Evolutionary conservation across 2,888 invertebrate species (phyloP), one percentile per base, ranked within the genome.

Genomic region (Lycia hirtaria): DNA sequence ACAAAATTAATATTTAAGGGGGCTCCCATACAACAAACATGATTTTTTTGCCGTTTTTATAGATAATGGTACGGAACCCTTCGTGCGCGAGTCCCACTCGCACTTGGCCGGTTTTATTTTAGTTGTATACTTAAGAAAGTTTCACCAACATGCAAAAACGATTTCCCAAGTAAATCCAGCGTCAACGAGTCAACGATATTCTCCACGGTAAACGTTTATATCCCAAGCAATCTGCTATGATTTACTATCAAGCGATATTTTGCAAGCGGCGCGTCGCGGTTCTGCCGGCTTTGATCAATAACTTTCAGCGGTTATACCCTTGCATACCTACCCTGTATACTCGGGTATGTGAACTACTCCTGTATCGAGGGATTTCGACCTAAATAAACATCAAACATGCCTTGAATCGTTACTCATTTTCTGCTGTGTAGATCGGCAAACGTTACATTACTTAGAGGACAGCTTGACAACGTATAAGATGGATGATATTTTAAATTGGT

Each of bases 331-430:
- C 6, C 22, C 20, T 14, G 7, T 12, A 12, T 20, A 26, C 1
- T 14, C 22, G 20, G 20, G 30, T 32, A 33, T 22, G 37, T 30
- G 1, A n/a, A 14, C 28, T 37, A 37, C 14, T 20, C 33, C 41
- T 49, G 40, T 51, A 58, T 58, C 44, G 28, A 28, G 20, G 32
- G 41, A 50, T 47, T 53, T 50, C 45, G 50, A 41, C 56, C 60
- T 56, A 56, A 61, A 32, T 52, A 61, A 61, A 61, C 60, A 45
- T 47, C 47, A 52, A 57, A 52, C 52, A 48, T 47, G 45, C 40
- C 26, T 40, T 47, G 56, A 47, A 56, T 24, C 52, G 47, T 52
- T 47, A 48, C 52, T 48, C 52, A 57, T 52, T 57, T 52, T 57
- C 52, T 35, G 41, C 45, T 22, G 30, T 14, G 40, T 47, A 38